Base-by-base conservation (phyloP, 92 coral and sea anemone species). In the Muricea muricata region DNA sequence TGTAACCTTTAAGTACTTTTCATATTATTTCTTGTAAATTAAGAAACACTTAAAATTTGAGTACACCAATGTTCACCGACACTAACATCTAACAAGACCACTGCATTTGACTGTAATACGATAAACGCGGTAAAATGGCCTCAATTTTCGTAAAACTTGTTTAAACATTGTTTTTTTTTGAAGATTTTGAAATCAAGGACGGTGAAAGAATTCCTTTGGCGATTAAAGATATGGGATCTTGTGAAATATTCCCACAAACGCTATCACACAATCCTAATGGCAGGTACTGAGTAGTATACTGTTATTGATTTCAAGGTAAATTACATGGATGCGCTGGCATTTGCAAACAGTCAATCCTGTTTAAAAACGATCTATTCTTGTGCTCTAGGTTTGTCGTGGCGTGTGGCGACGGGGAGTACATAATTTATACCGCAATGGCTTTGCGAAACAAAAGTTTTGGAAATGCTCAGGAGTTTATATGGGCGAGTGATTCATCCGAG, bases 401-500 rank as follows among this genome's bases (percentile, higher is more conserved):
- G 46, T 95, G 98, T 88, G 98, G 98, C 41, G 98, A 95, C 90
- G 98, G 98, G 21, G 98, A 95, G 75, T 95, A 95, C 87, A 95
- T 95, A 78, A 95, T 95, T 47, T 95, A 95, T 87, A 95, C 98
- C 52, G 98, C 98, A 4, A 95, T 95, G 98, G 98, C 98, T 13
- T 83, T 95, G 58, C 94, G 98, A 78, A 95, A 95, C 93, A 95
- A 95, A 87, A 95, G 97, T 83, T 95, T 95, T 90, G 98, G 98
- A 37, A 93, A 94, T 73, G 98, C 97, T 42, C 98, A 95, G 75
- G 98, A 95, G 81, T 95, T 95, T 95, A 97, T 95, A 35, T 95
- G 98, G 98, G 97, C 98, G 10, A 92, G 91, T 54, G 98, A 95
- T 73, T 95, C 98, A 13, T 95, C 98, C 37, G 98, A 95, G 98